Conservation (phyloP, 2,888 invertebrate genomes). For the Himalopsyche japonica region DNA sequence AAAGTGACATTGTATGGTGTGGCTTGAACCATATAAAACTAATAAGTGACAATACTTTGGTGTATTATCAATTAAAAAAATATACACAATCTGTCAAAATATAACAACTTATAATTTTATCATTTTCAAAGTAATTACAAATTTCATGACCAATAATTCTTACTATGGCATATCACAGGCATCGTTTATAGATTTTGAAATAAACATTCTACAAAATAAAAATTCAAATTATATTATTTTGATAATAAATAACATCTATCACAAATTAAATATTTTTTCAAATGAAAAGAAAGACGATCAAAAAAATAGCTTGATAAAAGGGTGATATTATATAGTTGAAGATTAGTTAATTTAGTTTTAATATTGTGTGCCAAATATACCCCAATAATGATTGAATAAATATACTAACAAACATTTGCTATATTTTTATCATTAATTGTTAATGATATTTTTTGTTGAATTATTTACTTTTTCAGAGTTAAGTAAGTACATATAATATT, state of each 20-base stretch:
- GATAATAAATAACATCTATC: neutral
- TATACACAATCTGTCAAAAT: neutral
- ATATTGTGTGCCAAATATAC: neutral
- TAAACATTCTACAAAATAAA: neutral
- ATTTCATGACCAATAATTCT: neutral
- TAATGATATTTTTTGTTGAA: too few species aligned
- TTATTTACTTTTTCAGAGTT: too few species aligned
- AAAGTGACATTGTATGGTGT: neutral
- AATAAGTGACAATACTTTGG: neutral
- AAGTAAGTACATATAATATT: too few species aligned
- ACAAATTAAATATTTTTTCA: too few species aligned
- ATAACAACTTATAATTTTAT: too few species aligned
- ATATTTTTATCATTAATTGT: too few species aligned
- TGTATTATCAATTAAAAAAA: neutral
- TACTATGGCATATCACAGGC: neutral
- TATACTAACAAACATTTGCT: too few species aligned
- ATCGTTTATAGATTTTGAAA: neutral
- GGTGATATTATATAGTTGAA: neutral
- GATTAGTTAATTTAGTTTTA: neutral
- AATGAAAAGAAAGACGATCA: too few species aligned
- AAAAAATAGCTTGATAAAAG: neutral
- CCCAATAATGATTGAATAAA: neutral
- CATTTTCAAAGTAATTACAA: neutral
- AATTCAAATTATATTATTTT: neutral
- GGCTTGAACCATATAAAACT: neutral